Evolutionary conservation across 2,797 vertebrate species (phyloP).

Genomic region (Sebastes ruberrimus): DNA sequence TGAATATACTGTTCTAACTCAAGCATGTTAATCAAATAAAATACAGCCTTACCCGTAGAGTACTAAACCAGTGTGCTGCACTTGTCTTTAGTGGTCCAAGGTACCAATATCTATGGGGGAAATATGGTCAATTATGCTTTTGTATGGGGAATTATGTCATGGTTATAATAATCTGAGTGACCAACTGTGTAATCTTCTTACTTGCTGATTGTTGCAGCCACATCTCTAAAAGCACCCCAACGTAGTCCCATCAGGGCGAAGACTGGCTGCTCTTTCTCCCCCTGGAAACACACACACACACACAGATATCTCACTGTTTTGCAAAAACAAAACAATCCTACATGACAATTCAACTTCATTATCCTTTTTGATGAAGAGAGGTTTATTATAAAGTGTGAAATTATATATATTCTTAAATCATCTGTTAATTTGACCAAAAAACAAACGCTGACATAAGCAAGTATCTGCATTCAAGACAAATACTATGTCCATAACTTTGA

Average conservation of each 20-base stretch:
- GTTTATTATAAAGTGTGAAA: background rate
- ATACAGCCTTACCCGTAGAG: slow-evolving; percentile 83
- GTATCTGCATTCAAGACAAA: background rate
- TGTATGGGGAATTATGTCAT: background rate
- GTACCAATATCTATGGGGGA: slow-evolving; percentile 91
- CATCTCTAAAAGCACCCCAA: slow-evolving; percentile 96
- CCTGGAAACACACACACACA: slow-evolving; percentile 73
- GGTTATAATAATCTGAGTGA: background rate
- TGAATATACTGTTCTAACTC: background rate
- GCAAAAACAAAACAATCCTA: background rate
- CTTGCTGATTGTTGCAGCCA: slow-evolving; percentile 91
- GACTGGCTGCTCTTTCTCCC: slow-evolving; percentile 93
- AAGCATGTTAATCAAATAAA: background rate
- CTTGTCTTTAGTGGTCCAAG: slow-evolving; percentile 94
- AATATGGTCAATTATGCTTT: background rate
- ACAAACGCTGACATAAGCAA: background rate
- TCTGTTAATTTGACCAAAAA: background rate
- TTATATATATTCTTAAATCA: background rate
- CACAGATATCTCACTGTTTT: background rate
- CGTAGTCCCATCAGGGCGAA: slow-evolving; percentile 91
- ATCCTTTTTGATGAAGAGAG: background rate
- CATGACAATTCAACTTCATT: background rate
- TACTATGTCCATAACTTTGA: background rate
- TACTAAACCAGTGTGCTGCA: slow-evolving; percentile 93
- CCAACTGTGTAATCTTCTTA: slow-evolving; percentile 71